Base-by-base conservation (phyloP, 2,113 vertebrate genomes). In the Etheostoma cragini region DNA sequence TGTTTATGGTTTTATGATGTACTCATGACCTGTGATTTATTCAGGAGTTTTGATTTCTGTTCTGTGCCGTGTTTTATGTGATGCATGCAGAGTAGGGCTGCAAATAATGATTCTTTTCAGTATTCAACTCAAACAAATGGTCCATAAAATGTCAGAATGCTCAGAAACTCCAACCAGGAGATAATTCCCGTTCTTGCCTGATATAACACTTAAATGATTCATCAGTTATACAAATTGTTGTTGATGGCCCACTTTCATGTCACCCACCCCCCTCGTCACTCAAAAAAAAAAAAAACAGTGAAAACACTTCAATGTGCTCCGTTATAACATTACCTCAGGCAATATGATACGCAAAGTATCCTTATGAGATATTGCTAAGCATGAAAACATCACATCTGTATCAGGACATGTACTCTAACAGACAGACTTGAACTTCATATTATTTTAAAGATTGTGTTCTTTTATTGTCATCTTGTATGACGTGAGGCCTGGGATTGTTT, bases 401-500 rank as follows among this genome's bases (percentile, higher is more conserved):
- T 72, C n/a, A 19, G 66, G 52, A 30, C 8, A 19, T 4, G 14
- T 54, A 65, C 42, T 26, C 35, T 7, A 26, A 46, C 50, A 45
- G 57, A 22, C 50, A 56, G 33, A 49, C n/a, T 68, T 15, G 11
- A 26, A 60, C 11, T 46, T 53, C 22, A 69, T 17, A 50, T 77
- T 16, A 16, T 74, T 65, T 52, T n/a, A 22, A 52, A 33, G 19
- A 24, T 45, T 33, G 6, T 54, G 5, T 19, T 26, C 24, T 46
- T 45, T 45, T 22, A 13, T 52, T 68, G 49, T 65, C 22, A 52
- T 68, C 14, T 65, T 87, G 47, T 22, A 69, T 57, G 49, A 46
- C 2, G 16, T 61, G 33, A 45, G 83, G 66, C 57, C n/a, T 17
- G n/a, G 7, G 8, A 56, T 13, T 78, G n/a, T 54, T 64, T 79